Evolutionary conservation across 2,113 vertebrate genomes (phyloP).

Genomic region (Pachypanchax playfairii): DNA sequence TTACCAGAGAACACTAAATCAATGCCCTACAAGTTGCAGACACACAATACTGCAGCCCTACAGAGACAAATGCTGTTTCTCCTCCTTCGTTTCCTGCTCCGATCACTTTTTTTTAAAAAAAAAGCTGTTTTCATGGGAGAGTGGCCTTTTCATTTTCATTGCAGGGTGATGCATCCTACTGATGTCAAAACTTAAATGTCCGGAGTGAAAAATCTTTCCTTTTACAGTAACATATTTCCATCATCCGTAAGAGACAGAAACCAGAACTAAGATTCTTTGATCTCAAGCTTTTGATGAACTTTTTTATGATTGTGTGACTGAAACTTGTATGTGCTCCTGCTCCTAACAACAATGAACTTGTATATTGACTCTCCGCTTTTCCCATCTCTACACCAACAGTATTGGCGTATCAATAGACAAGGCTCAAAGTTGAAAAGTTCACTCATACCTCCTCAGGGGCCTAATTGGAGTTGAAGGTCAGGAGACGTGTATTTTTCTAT

Average conservation of each 20-base stretch:
- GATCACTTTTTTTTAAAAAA: background rate
- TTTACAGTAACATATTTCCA: conserved; percentile 17
- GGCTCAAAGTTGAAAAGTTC: conserved; percentile 77
- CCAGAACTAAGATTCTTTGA: conserved; percentile 38
- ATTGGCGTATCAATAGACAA: conserved; percentile 67
- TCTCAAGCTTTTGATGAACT: conserved; percentile 39
- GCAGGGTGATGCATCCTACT: conserved; percentile 3
- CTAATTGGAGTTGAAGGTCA: conserved; percentile 81
- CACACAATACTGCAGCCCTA: conserved; percentile 20
- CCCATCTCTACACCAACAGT: conserved; percentile 45
- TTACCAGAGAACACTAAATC: conserved; percentile 60
- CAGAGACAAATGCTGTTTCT: conserved; percentile 10
- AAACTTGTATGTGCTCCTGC: conserved; percentile 36
- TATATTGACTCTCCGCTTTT: conserved; percentile 57
- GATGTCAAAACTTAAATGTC: conserved; percentile 23
- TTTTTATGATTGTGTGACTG: conserved; percentile 37
- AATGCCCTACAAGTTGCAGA: conserved; percentile 40
- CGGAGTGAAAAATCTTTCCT: too few species aligned
- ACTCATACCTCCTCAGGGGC: conserved; percentile 67
- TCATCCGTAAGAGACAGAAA: conserved; percentile 46
- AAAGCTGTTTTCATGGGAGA: conserved; percentile 7
- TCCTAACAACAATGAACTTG: conserved; percentile 38
- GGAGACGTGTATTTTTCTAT: conserved; percentile 67
- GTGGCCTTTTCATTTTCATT: conserved; percentile 23
- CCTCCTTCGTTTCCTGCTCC: background rate